Base-by-base conservation (phyloP, 2,888 invertebrate species). In the Agrilus cyanescens region DNA sequence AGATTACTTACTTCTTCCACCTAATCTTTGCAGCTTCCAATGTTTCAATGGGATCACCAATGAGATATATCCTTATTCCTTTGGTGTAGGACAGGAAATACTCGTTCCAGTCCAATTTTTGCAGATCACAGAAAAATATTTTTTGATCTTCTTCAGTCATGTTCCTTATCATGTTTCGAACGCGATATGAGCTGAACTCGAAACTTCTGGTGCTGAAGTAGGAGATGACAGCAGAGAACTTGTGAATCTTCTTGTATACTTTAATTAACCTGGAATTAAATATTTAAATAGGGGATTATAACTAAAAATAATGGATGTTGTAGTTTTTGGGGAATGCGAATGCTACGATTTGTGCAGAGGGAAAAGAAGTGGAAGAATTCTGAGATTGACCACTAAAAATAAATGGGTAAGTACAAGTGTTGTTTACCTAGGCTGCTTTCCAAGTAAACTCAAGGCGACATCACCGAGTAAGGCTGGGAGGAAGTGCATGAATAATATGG, bases 131-230 rank as follows among this genome's bases (percentile, higher is more conserved):
- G 37, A 79, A 78, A 62, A 85, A 93, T 39, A 82, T 51, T 63
- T 70, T 57, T 50, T 63, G 61, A 52, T 76, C 78, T 45, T 63
- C 63, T 1, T 61, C 56, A 12, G 66, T 62, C 57, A 78, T 62
- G 18, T 62, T 63, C 5, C 60, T 59, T 72, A 78, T 76, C 8
- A 85, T 66, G 4, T 62, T 60, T 18, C 70, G 60, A 0, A 80
- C 75, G 53, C 82, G 78, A 31, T 69, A 60, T 41, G 80, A 81
- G 38, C 74, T 69, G 61, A 86, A 87, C 0, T 59, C 59, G 75
- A 90, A 90, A 44, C 80, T 75, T 12, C 74, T 68, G 13, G 76
- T 79, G 45, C 78, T 76, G 67, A 94, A 94, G 61, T 85, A 88
- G 0, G 80, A 72, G 25, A 93, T 63, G 0, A 83, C 78, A 1